Evolutionary conservation across 92 coral and sea anemone species (phyloP), one percentile per base, ranked within the genome.

Genomic region (Epizoanthus ramosus): DNA sequence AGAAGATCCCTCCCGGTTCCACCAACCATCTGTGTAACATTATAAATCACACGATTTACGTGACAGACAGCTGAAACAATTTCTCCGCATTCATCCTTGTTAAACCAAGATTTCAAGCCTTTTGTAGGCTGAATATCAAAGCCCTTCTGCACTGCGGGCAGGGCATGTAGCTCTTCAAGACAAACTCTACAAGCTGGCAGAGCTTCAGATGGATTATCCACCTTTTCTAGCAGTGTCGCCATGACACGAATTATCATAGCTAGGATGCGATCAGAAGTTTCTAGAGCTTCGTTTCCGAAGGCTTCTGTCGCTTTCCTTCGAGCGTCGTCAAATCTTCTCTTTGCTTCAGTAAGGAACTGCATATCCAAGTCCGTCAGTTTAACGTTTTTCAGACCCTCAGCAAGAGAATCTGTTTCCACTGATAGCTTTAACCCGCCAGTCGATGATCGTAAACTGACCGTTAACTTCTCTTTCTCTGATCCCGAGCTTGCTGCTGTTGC

Each of bases 241-340:
- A 91, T 77, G 41, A 91, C 61, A 57, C 92, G 87, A 41, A 79
- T 60, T 8, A 57, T 70, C 90, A 85, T 84, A 0, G 94, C 92
- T 18, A 68, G 63, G 47, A 91, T 45, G 22, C 94, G 91, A 19
- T 91, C 92, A 19, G 84, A 71, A 7, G 65, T 31, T 1, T 33
- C 45, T 18, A 91, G 80, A 2, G 87, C 83, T 73, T 91, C 90
- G 67, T 91, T 83, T 41, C 57, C 63, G 56, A 91, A 91, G 17
- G 92, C 92, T 60, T 69, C 66, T 37, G 91, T 91, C 63, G 92
- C 89, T 31, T 91, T 64, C 43, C 41, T 79, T 1, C 89, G 84
- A 5, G 92, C 81, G 41, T 74, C 72, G 53, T 75, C 57, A 68
- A 90, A 90, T 58, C 86, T 52, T 33, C 74, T 52, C 56, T 66